A percentile compares a stretch with the other conserved stretches of the same genome.
phyloP scores from a whole-genome alignment of 23 tunicate species.

The Halocynthia aurantium region DNA sequence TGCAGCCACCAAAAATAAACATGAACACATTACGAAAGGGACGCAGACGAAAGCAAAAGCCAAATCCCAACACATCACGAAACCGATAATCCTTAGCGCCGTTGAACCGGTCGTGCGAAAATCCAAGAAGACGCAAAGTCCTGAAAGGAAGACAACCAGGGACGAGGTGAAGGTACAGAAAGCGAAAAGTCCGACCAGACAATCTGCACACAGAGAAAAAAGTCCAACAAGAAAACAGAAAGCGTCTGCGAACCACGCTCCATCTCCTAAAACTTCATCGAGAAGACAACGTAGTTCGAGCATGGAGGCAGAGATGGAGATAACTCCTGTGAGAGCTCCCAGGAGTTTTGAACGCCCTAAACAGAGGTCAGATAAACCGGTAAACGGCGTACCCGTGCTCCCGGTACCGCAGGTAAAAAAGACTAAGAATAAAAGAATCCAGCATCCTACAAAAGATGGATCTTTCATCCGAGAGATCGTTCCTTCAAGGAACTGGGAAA shows the following conservation, averaged over 20 bases:
- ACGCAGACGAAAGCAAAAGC: background rate
- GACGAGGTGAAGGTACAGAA: too few species aligned
- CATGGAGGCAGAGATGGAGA: background rate
- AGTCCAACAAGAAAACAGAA: too few species aligned
- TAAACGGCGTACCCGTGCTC: background rate
- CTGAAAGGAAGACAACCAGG: background rate
- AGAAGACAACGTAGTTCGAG: background rate
- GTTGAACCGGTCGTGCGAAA: background rate
- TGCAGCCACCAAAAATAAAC: background rate
- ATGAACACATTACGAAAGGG: background rate
- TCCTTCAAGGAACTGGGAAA: background rate
- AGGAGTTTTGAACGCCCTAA: background rate
- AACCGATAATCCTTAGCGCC: background rate
- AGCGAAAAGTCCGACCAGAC: too few species aligned
- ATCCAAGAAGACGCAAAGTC: background rate
- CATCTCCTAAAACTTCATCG: too few species aligned
- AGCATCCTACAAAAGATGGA: constrained; percentile 4
- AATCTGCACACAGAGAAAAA: too few species aligned
- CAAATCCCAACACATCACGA: background rate
- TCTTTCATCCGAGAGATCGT: background rate
- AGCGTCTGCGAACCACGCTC: too few species aligned
- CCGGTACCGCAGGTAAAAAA: background rate
- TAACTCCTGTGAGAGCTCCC: background rate
- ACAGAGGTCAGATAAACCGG: background rate
- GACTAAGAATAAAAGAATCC: constrained; percentile 2